phyloP scores from a whole-genome alignment of 2,888 invertebrate species.

The Smittia aterrima region DNA sequence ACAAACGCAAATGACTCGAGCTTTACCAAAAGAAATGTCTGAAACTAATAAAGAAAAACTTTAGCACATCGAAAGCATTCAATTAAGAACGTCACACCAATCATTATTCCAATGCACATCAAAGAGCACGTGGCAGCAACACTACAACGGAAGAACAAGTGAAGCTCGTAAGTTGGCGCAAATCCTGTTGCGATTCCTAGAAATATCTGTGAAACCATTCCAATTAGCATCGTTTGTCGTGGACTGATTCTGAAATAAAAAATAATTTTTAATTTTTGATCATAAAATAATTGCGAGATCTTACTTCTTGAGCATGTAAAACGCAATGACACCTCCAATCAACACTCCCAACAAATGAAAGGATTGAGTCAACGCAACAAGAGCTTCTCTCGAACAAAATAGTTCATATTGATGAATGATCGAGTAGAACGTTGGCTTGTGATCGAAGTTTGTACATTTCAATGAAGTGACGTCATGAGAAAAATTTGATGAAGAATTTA shows the following conservation, averaged over 20 bases:
- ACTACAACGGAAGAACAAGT: constrained; percentile 54
- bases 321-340: constrained; percentile 54
- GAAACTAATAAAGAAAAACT: constrained; percentile 48
- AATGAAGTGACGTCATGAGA: background rate
- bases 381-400: constrained; percentile 55
- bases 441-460: constrained; percentile 52
- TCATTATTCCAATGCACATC: constrained; percentile 55
- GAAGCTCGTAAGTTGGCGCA: constrained; percentile 54
- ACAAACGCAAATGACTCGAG: constrained; percentile 51
- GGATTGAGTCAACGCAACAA: constrained; percentile 55
- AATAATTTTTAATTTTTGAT: background rate
- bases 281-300: constrained; percentile 43
- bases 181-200: constrained; percentile 54
- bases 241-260: constrained; percentile 53
- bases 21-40: constrained; percentile 54
- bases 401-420: constrained; percentile 55
- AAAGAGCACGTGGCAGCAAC: constrained; percentile 55
- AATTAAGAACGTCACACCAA: constrained; percentile 55
- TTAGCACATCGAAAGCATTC: background rate
- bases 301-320: constrained; percentile 53
- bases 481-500: constrained; percentile 44
- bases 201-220: constrained; percentile 54
- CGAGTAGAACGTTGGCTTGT: constrained; percentile 50
- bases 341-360: constrained; percentile 57
- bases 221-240: constrained; percentile 53